These are phyloP conservation scores for Aphyosemion australe DNA, from an alignment of 2,113 vertebrate species.

Conservation along the genomic window DNA sequence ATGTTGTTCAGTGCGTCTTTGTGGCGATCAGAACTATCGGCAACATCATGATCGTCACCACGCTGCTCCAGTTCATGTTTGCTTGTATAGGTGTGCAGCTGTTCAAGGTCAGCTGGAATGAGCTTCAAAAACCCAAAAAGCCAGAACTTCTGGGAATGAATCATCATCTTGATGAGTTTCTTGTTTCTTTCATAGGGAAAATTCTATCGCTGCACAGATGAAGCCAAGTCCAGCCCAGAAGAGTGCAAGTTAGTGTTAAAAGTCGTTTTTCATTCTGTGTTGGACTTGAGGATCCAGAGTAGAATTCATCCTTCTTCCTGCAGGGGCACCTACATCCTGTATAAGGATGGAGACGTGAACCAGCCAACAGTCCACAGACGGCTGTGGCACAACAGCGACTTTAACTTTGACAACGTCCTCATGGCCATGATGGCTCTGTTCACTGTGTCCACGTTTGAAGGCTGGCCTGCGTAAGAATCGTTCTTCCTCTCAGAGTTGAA, in stretches of 20 bases:
- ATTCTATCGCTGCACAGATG: slow-evolving; percentile 96
- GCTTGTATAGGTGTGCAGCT: slow-evolving; percentile 98
- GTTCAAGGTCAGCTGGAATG: slow-evolving; percentile 87
- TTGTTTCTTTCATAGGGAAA: slow-evolving; percentile 85
- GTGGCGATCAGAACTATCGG: slow-evolving; percentile 98
- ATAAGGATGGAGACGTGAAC: slow-evolving; percentile 96
- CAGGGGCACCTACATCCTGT: slow-evolving; percentile 92
- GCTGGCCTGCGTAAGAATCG: slow-evolving; percentile 93
- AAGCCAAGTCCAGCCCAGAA: slow-evolving; percentile 90
- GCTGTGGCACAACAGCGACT: slow-evolving; percentile 95
- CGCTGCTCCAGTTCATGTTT: slow-evolving; percentile 99
- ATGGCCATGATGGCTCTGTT: slow-evolving; percentile 99
- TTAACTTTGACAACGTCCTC: slow-evolving; percentile 98
- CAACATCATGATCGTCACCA: slow-evolving; percentile 99
- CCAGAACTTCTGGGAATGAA: neutral
- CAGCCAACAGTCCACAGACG: slow-evolving; percentile 90
- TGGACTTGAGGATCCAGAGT: neutral
- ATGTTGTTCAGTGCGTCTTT: slow-evolving; percentile 98
- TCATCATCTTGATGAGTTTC: neutral
- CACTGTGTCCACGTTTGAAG: slow-evolving; percentile 98
- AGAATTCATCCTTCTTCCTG: slow-evolving; percentile 11
- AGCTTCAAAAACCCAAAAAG: neutral
- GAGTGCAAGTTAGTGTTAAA: slow-evolving; percentile 89
- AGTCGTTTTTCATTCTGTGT: neutral
- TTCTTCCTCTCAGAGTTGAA: slow-evolving; percentile 25